Evolutionary conservation across 2,797 vertebrate genomes (phyloP).

Genomic region (Nyctibius grandis): DNA sequence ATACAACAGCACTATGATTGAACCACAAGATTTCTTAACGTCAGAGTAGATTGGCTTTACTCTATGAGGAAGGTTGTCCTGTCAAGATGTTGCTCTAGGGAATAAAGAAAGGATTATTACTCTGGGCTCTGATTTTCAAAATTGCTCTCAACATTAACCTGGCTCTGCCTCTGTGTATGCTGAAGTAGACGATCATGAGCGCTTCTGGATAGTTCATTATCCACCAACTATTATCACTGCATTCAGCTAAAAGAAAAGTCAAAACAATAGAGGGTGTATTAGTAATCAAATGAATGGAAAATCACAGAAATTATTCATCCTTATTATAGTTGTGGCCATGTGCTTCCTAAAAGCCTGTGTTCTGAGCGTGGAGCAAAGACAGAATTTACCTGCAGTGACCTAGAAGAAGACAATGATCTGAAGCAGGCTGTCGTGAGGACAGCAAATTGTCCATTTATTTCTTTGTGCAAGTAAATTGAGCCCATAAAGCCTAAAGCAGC

Average conservation of each 20-base stretch:
- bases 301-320: background rate
- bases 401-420: background rate
- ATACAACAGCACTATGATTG: background rate
- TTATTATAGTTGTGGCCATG: background rate
- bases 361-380: background rate
- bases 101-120: background rate
- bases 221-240: background rate
- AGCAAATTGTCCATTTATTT: background rate
- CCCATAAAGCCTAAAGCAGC: background rate
- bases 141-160: background rate
- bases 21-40: background rate
- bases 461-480: background rate
- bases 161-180: background rate
- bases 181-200: background rate
- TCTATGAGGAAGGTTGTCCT: background rate
- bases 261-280: background rate
- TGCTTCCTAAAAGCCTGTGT: background rate
- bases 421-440: background rate
- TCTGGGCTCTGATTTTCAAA: background rate
- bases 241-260: background rate
- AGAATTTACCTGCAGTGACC: background rate
- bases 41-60: background rate
- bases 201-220: background rate
- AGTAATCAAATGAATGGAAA: background rate
- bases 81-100: background rate